Evolutionary conservation across 2,888 invertebrate species (phyloP), one percentile per base, ranked within the genome.

Genomic region (Hemithea aestivaria): DNA sequence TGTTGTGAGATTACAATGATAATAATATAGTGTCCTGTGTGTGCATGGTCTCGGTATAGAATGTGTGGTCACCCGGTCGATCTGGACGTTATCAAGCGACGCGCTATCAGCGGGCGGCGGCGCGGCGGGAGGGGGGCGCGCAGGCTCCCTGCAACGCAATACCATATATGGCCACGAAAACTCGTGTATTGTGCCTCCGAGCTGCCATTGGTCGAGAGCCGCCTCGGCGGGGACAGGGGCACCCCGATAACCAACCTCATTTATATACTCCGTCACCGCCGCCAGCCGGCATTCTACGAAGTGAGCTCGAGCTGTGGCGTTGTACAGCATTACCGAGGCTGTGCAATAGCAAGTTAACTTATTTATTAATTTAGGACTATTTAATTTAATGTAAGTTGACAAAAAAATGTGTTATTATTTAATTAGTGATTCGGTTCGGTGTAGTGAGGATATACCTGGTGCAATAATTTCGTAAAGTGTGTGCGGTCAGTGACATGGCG

Each of bases 171-270:
- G 82, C 66, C 71, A 77, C 78, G 74, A 81, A 75, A 73, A 67
- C 67, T 73, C 78, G 67, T 60, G 66, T 68, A 90, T 88, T 83
- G 84, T 84, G 79, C 88, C 65, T 65, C 65, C 90, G 87, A 79
- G 83, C 45, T 82, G 78, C 88, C 82, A 91, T 92, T 92, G 92
- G 91, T 75, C 75, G 88, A 80, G 68, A 72, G 66, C 66, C 62
- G 65, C 70, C 58, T 71, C 68, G 67, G 77, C 67, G 83, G 88
- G 51, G 88, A 89, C 84, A 87, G 87, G 84, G 82, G 81, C 68
- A 71, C 78, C 75, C 66, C 83, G 82, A 83, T 79, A 85, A 83
- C 75, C 83, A 77, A 74, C 78, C 82, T 83, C 85, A 73, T 83
- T 82, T 83, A 87, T 88, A 88, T 89, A 89, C 85, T 87, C 88